Base-by-base conservation (phyloP, 2,113 vertebrate species). In the Heteronetta atricapilla region DNA sequence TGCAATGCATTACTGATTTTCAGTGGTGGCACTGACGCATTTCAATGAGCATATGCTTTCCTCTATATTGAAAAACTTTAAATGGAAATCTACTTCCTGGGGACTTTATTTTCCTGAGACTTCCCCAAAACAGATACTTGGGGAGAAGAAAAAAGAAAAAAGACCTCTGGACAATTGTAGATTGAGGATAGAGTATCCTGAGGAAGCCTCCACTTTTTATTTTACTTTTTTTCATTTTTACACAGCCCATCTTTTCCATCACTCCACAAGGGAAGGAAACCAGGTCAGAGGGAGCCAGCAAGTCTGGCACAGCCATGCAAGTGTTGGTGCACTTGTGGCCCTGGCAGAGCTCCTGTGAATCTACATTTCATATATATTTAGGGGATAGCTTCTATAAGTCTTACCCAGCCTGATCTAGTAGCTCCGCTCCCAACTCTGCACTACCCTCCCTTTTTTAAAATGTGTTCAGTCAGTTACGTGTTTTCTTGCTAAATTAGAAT, bases 1-100 rank as follows among this genome's bases (percentile, higher is more conserved):
- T 82, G 87, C 88, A 48, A 94, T 97, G 93, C 84, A 96, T 97
- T 95, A 96, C 93, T 97, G 95, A 97, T 90, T 80, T 42, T 15
- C 84, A 34, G 72, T 2, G 20, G 90, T 53, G 75, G 90, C 88
- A 22, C 70, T 50, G 77, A 78, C 4, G 22, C 84, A 29, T 79
- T 26, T 29, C 92, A 58, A 60, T 44, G 87, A 96, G 85, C 79
- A 50, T 36, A 48, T 70, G 84, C 66, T 67, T 55, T 23, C n/a
- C 74, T 82, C 91, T 62, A 3, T 7, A 52, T 3, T 13, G 40
- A 25, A 64, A 67, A 84, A 13, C 31, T 87, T 73, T 26, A 64
- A 50, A 58, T 15, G 74, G 59, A 88, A 86, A 70, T 38, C 31
- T 33, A 18, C 80, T 77, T 88, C 74, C 58, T 13, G 1, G 33